Base-by-base conservation (phyloP, 37 sponge, comb jelly and placozoan genomes). In the Hexactinellida sp. region DNA sequence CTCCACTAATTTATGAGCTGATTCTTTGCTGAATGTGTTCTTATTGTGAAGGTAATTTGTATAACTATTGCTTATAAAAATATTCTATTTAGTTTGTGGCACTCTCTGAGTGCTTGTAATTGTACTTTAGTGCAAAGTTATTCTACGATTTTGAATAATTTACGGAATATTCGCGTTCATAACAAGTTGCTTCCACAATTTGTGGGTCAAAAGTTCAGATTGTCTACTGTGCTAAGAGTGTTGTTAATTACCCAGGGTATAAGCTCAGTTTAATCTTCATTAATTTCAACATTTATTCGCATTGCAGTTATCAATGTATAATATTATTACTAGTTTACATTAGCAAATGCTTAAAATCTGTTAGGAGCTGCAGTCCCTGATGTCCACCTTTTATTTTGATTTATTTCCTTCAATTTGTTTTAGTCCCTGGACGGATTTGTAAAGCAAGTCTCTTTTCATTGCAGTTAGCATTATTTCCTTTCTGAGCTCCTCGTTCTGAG, bases 301-400 rank as follows among this genome's bases (percentile, higher is more conserved):
- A 47, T 47, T 47, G 52, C 52, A 47, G 16, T 47, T 47, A 47
- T 47, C 52, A 47, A 47, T n/a, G n/a, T n/a, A n/a, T 16, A 47
- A 47, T 16, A 47, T 19, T 47, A 47, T 9, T 47, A 9, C 16
- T 19, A 47, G 16, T 47, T 47, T 47, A 47, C 16, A 47, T 47
- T 47, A 63, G 76, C 76, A 25, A 63, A 63, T 63, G 76, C 76
- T 63, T 63, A 63, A 63, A 63, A 63, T 41, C 47, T 16, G 5
- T 13, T 41, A 5, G 5, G 10, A 47, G 9, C 16, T 47, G 52
- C 16, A 16, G 16, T 19, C 16, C 16, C 9, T 47, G 52, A 47
- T 47, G 16, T 47, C 16, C 52, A 47, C 52, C 52, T 47, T 47
- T 47, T 47, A 47, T 16, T 47, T 63, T n/a, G 76, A 63, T 3